Evolutionary conservation across 2,797 vertebrate species (phyloP).

Genomic region (Amphiprion clarkii): DNA sequence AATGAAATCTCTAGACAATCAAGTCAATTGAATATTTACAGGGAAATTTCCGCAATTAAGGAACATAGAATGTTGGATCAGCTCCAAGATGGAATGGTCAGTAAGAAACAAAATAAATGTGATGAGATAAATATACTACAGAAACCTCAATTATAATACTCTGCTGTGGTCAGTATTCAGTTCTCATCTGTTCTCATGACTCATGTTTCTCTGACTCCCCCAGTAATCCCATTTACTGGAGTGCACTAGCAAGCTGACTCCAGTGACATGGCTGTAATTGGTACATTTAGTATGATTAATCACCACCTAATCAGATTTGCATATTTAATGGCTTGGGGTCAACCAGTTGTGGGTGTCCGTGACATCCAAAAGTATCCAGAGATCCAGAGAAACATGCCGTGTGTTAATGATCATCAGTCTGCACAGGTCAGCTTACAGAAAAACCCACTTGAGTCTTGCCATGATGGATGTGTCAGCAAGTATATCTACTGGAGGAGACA

Average conservation of each 20-base stretch:
- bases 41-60: too few species aligned
- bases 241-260: slow-evolving; percentile 30
- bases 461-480: slow-evolving; percentile 48
- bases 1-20: too few species aligned
- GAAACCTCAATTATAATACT: background rate
- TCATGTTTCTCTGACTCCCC: slow-evolving; percentile 18
- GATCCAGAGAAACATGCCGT: slow-evolving; percentile 23
- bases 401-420: slow-evolving; percentile 34
- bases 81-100: too few species aligned
- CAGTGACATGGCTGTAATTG: slow-evolving; percentile 57
- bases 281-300: slow-evolving; percentile 66
- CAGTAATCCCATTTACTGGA: slow-evolving; percentile 30
- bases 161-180: background rate
- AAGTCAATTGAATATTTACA: too few species aligned
- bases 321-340: slow-evolving; percentile 54
- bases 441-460: background rate
- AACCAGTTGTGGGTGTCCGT: slow-evolving; percentile 18
- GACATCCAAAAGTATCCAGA: slow-evolving; percentile 24
- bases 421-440: slow-evolving; percentile 11
- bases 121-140: background rate
- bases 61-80: too few species aligned
- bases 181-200: background rate
- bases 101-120: too few species aligned
- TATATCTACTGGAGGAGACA: slow-evolving; percentile 34
- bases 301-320: slow-evolving; percentile 56